These are phyloP conservation scores for Tonatia bakeri DNA, from an alignment of 2,113 vertebrate species.

Conservation along the genomic window DNA sequence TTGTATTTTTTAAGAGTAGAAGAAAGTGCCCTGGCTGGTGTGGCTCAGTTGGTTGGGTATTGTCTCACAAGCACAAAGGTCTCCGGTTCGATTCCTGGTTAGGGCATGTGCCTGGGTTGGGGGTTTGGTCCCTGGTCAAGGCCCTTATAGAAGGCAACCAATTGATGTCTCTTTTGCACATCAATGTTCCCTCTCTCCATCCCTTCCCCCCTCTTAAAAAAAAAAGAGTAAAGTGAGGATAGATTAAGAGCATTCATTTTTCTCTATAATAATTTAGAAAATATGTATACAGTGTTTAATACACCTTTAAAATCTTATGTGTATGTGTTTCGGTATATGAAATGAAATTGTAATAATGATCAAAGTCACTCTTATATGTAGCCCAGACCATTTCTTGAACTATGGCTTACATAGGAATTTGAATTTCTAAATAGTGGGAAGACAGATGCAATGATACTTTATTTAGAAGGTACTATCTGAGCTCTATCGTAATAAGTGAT, in stretches of 20 bases:
- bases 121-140: no score
- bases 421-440: not conserved
- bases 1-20: not conserved
- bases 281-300: not conserved
- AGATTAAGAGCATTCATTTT: not conserved
- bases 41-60: not conserved
- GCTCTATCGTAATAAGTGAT: not conserved
- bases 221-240: not conserved
- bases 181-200: no score
- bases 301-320: not conserved
- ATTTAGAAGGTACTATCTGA: conserved; percentile 5
- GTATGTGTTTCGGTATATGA: not conserved
- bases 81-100: no score
- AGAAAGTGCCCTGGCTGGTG: not conserved
- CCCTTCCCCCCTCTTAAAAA: not conserved
- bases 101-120: no score
- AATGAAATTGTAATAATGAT: conserved; percentile 18
- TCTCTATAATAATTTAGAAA: conserved; percentile 11
- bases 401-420: not conserved
- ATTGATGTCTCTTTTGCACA: no score
- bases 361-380: not conserved
- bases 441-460: not conserved
- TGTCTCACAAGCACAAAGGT: no score
- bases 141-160: no score
- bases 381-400: not conserved